Base-by-base conservation (phyloP, 2,888 invertebrate genomes). In the Hoplodrina blanda region DNA sequence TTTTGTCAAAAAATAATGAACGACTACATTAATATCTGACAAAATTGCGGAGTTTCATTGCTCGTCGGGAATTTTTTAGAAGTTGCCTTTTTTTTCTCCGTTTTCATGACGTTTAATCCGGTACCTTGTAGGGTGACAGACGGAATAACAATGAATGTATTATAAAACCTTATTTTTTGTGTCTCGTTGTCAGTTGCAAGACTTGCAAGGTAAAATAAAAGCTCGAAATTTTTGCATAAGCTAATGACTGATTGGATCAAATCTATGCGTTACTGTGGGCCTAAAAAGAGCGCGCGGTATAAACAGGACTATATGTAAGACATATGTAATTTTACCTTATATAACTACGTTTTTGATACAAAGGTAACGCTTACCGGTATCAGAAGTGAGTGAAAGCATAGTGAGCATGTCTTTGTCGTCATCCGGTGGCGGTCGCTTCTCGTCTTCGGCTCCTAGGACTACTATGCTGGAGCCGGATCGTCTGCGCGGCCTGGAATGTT, bases 381-480 rank as follows among this genome's bases (percentile, higher is more conserved):
- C 97, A 92, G 97, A 95, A 89, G 96, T 94, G 87, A 97, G 93
- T 76, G 96, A 97, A 91, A 97, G 97, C 97, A 98, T 97, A 96
- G 97, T 97, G 96, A 97, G 97, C 97, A 97, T 97, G 96, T 97
- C 97, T 95, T 97, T 96, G 91, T 97, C 97, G 93, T 96, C 95
- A 91, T 95, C 94, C 91, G 94, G 91, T 83, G 96, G 96, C 90
- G 96, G 96, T 79, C 96, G 95, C 88, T 95, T 95, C 92, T 96
- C 97, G 94, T 97, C 97, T 79, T 97, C 97, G 55, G 97, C 97
- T 91, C 97, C 98, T 90, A 98, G 96, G 91, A 98, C 98, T 91
- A 98, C 97, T 93, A 98, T 98, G 93, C 98, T 98, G 93, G 97
- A 98, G 87, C 97, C 97, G 83, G 97, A 98, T 85, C 98, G 97